Conservation (phyloP, 2,888 invertebrate species). For the Dryomyza anilis region DNA sequence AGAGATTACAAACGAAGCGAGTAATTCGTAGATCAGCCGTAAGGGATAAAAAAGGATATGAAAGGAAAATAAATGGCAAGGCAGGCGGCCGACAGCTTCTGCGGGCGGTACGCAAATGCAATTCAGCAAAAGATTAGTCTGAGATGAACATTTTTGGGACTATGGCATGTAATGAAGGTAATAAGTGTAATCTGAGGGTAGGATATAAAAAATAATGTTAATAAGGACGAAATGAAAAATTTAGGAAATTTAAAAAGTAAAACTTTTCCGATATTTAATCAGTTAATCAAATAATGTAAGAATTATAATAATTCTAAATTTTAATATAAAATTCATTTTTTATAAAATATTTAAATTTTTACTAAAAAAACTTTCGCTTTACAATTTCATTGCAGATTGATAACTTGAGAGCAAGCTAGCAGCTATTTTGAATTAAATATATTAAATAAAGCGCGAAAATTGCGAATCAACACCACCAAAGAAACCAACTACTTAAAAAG, state of each 20-base stretch:
- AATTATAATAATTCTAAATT: too few relatives aligned
- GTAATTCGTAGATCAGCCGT: constrained; percentile 33
- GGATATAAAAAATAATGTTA: too few relatives aligned
- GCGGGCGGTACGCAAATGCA: not conserved
- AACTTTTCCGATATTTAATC: too few relatives aligned
- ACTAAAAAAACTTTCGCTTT: constrained; percentile 1
- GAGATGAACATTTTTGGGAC: too few relatives aligned
- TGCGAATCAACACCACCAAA: constrained; percentile 53
- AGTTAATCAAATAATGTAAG: too few relatives aligned
- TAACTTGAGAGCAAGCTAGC: constrained; percentile 54
- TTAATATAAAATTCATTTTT: not conserved
- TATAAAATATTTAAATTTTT: constrained; percentile 6
- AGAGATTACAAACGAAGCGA: constrained; percentile 44
- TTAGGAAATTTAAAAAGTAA: too few relatives aligned
- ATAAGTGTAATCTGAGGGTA: too few relatives aligned
- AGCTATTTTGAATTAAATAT: constrained; percentile 39
- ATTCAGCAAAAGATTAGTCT: constrained; percentile 38
- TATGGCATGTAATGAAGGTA: too few relatives aligned
- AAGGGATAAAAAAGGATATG: not conserved
- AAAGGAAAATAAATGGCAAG: not conserved
- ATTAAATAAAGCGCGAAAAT: constrained; percentile 22
- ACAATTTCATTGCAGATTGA: constrained; percentile 47
- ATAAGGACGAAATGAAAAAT: too few relatives aligned
- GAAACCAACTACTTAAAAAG: constrained; percentile 56
- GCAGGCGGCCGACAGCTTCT: not conserved